Evolutionary conservation across 2,888 invertebrate species (phyloP).

Genomic region (Eupithecia subumbrata): DNA sequence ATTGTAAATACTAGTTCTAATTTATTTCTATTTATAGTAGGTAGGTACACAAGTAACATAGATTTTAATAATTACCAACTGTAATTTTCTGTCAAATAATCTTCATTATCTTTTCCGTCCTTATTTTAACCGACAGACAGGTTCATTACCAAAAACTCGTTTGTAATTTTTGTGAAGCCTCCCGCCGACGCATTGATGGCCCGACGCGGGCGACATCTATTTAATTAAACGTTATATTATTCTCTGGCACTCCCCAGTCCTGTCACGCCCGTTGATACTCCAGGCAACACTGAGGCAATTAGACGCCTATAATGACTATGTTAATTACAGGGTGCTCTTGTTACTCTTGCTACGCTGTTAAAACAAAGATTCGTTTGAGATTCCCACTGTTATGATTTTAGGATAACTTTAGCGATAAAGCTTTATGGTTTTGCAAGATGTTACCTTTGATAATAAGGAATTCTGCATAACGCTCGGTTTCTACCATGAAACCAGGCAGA

Average conservation of each 20-base stretch:
- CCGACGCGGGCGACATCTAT: constrained; percentile 53
- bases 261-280: constrained; percentile 76
- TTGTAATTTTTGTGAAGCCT: constrained; percentile 30
- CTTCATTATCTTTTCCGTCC: not conserved
- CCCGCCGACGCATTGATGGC: constrained; percentile 47
- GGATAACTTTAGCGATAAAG: constrained; percentile 44
- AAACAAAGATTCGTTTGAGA: constrained; percentile 70
- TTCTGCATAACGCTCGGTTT: not conserved
- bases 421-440: constrained; percentile 9
- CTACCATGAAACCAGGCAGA: not conserved
- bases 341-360: constrained; percentile 76
- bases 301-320: constrained; percentile 82
- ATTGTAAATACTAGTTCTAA: too few species aligned
- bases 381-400: constrained; percentile 47
- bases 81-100: not conserved
- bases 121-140: not conserved
- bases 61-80: not conserved
- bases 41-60: too few species aligned
- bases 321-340: constrained; percentile 80
- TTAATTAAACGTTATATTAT: constrained; percentile 75
- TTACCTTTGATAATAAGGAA: constrained; percentile 6
- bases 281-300: constrained; percentile 79
- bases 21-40: too few species aligned
- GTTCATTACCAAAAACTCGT: constrained; percentile 1
- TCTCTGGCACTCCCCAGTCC: constrained; percentile 54